A percentile compares a stretch with the other conserved stretches of the same genome.
phyloP scores from a whole-genome alignment of 2,888 invertebrate species.

The Habrosyne pyritoides region DNA sequence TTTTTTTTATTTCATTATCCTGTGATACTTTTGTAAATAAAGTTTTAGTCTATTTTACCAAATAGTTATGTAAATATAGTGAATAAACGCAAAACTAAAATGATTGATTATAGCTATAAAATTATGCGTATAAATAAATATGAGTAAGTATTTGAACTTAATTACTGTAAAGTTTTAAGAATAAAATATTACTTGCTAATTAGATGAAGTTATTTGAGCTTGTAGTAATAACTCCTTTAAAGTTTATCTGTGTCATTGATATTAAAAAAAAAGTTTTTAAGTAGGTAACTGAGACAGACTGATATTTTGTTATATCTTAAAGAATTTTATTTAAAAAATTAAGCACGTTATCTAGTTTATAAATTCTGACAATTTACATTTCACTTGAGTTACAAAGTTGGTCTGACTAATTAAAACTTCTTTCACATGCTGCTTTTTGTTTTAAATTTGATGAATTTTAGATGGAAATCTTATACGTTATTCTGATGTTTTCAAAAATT shows the following conservation, averaged over 20 bases:
- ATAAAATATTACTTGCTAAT: neutral
- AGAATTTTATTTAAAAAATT: neutral
- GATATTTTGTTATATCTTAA: neutral
- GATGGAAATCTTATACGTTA: too few species aligned
- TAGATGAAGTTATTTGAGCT: conserved; percentile 1
- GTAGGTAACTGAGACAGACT: neutral
- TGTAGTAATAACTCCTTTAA: neutral
- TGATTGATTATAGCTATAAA: conserved; percentile 13
- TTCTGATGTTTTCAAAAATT: too few species aligned
- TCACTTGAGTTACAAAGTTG: too few species aligned
- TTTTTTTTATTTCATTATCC: conserved; percentile 46
- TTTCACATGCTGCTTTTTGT: neutral
- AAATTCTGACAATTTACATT: neutral
- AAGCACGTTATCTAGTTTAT: neutral
- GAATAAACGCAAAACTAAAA: neutral
- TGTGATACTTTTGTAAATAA: conserved; percentile 75
- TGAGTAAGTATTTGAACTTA: neutral
- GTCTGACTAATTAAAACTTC: neutral
- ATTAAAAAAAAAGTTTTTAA: neutral
- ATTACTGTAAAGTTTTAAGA: neutral
- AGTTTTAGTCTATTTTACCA: conserved; percentile 36
- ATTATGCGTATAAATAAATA: neutral
- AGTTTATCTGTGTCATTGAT: neutral
- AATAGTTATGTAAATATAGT: conserved; percentile 32
- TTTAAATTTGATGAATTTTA: neutral